These are phyloP conservation scores for Sarotherodon lohbergeri DNA, from an alignment of 2,113 vertebrate species.

Conservation along the genomic window DNA sequence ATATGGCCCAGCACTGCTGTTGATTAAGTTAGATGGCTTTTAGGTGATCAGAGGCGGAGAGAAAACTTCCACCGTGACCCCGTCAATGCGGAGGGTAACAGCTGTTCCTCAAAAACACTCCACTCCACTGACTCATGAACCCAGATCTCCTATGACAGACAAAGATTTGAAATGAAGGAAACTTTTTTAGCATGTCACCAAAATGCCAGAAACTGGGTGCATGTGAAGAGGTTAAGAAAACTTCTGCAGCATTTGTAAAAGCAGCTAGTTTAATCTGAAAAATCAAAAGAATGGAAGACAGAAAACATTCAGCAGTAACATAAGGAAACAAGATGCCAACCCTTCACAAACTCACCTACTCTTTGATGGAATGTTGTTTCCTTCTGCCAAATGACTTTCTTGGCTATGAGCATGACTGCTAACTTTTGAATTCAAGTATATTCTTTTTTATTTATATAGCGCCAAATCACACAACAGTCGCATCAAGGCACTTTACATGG, in stretches of 20 bases:
- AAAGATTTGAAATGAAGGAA: background rate
- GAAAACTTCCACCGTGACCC: too few species aligned
- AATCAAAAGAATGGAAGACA: background rate
- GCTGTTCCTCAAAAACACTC: background rate
- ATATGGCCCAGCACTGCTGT: too few species aligned
- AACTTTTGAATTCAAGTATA: background rate
- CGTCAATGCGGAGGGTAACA: background rate
- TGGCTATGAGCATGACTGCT: background rate
- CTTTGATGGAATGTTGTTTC: background rate
- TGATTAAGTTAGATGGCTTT: too few species aligned
- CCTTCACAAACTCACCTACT: background rate
- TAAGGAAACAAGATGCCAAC: background rate
- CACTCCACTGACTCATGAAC: background rate
- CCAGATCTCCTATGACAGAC: background rate
- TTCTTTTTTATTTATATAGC: background rate
- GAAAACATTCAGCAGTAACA: background rate
- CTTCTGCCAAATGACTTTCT: background rate
- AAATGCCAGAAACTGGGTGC: background rate
- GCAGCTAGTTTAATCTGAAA: background rate
- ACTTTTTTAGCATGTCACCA: background rate
- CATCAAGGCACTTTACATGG: background rate
- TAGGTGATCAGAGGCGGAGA: too few species aligned
- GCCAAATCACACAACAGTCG: background rate
- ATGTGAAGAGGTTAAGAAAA: background rate
- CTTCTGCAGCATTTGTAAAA: background rate